Evolutionary conservation across 1,140 invertebrate species (phyloP).

Genomic region (Elysia chlorotica): DNA sequence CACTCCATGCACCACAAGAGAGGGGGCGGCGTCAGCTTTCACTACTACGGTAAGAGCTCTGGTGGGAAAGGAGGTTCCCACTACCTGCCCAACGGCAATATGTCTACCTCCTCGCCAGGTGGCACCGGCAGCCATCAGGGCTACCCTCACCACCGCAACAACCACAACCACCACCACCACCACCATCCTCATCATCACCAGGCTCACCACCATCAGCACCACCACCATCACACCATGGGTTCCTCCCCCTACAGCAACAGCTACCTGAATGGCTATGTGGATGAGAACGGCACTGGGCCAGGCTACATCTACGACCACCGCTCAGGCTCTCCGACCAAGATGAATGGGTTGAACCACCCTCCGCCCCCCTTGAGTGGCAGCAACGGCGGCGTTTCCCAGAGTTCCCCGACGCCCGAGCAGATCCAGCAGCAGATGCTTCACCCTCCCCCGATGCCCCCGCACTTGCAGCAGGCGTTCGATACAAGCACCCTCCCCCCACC

Average conservation of each 20-base stretch:
- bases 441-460: slow-evolving; percentile 12
- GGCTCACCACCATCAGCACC: slow-evolving; percentile 13
- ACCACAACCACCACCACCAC: neutral
- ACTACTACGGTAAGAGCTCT: slow-evolving; percentile 21
- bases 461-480: slow-evolving; percentile 12
- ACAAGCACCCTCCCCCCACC: slow-evolving; percentile 14
- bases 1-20: slow-evolving; percentile 2
- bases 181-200: slow-evolving; percentile 3
- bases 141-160: neutral
- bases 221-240: neutral
- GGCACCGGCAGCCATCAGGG: neutral
- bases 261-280: slow-evolving; percentile 18
- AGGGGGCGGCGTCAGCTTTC: slow-evolving; percentile 5
- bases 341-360: neutral
- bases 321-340: slow-evolving; percentile 11
- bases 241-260: slow-evolving; percentile 8
- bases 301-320: slow-evolving; percentile 1
- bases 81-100: slow-evolving; percentile 5
- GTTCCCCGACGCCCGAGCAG: slow-evolving; percentile 18
- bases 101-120: neutral
- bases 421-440: slow-evolving; percentile 24
- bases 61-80: slow-evolving; percentile 16
- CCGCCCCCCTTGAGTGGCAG: neutral
- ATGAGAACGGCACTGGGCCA: slow-evolving; percentile 17
- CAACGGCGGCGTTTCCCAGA: slow-evolving; percentile 1